Evolutionary conservation across 2,888 invertebrate species (phyloP), one percentile per base, ranked within the genome.

Genomic region (Drosophila falleni): DNA sequence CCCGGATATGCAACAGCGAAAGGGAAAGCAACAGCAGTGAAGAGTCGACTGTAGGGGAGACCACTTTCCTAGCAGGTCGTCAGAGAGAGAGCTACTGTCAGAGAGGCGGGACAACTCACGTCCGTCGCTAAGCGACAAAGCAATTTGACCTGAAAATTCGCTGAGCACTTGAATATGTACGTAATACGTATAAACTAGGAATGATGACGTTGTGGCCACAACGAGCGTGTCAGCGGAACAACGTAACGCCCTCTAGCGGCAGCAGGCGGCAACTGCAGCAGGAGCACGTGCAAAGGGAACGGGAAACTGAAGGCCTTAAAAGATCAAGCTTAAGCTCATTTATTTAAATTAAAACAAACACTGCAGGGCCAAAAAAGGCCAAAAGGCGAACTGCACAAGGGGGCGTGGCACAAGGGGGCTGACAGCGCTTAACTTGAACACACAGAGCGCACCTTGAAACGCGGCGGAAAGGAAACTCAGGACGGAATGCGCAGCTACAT

Each of bases 311-410:
- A 71, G 87, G 86, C 86, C 80, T 87, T 89, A 85, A 89, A 85
- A 87, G 86, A 87, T 86, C 86, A 85, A 74, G 82, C 89, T 90
- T 90, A 88, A 90, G 90, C 90, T 90, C 90, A 90, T 90, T 90
- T 90, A 90, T 90, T 90, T 90, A 90, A 90, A 90, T 90, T 88
- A 90, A 90, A 90, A 85, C 89, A 90, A 90, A 90, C 90, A 90
- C 87, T 85, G 87, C 75, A 81, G 75, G 74, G 88, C 33, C 78
- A 78, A 68, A 5, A 29, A 29, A 29, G 78, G 68, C 81, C 73
- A 75, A 70, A 77, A 70, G 63, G 19, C 61, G 49, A 62, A 29
- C 15, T 29, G 58, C 15, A 11, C 9, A 19, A 19, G 55, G 44
- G 23, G 16, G 46, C n/a, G 60, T 16, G 29, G 59, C 19, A 49